phyloP scores from a whole-genome alignment of 1,140 invertebrate species.

The Asobara japonica region DNA sequence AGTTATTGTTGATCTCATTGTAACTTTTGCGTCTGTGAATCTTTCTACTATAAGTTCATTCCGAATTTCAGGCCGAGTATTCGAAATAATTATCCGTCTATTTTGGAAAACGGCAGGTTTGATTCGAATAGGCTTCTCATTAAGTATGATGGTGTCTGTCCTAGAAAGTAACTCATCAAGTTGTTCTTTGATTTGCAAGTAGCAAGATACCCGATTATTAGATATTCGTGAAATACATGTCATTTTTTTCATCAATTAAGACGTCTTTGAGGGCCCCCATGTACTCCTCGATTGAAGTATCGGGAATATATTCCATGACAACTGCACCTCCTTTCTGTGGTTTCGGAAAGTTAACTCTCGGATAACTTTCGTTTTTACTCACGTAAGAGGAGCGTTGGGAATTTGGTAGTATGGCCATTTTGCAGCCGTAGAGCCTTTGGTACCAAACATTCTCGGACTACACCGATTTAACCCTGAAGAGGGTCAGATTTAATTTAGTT shows the following conservation, averaged over 20 bases:
- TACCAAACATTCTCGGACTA: neutral
- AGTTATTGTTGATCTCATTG: neutral
- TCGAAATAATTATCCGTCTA: neutral
- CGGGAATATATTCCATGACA: neutral
- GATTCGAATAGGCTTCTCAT: neutral
- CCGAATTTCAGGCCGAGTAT: neutral
- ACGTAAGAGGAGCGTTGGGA: neutral
- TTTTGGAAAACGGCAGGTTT: neutral
- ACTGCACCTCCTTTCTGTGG: neutral
- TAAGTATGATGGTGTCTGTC: neutral
- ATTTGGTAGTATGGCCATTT: neutral
- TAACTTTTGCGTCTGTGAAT: neutral
- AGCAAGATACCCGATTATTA: neutral
- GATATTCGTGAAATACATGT: neutral
- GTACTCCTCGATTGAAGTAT: neutral
- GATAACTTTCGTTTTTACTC: neutral
- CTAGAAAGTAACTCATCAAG: neutral
- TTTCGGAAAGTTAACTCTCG: neutral
- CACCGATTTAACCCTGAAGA: neutral
- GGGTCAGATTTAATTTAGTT: neutral
- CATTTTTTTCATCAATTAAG: neutral
- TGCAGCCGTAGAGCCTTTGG: neutral
- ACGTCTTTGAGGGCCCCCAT: neutral
- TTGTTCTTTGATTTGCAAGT: neutral
- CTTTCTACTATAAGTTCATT: neutral